phyloP scores from a whole-genome alignment of 1,140 invertebrate genomes.

The Thalassaphorura encarpata region DNA sequence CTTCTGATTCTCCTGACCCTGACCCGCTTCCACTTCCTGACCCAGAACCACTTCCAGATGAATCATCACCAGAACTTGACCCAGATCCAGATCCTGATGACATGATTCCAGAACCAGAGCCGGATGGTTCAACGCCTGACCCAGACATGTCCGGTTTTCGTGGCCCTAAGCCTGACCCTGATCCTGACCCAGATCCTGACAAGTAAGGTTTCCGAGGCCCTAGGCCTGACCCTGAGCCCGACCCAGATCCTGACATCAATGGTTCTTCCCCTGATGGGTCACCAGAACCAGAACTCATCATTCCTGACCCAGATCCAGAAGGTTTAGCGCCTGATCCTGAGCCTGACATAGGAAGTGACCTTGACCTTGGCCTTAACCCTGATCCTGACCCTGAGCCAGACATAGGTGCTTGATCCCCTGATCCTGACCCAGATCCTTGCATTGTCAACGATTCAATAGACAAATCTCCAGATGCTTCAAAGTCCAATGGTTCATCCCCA shows the following conservation, averaged over 20 bases:
- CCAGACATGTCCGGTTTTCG: background rate
- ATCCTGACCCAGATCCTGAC: constrained; percentile 10
- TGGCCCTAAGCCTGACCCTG: constrained; percentile 6
- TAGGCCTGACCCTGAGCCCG: constrained; percentile 7
- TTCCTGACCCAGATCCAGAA: constrained; percentile 10
- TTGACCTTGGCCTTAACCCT: background rate
- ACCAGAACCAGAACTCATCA: constrained; percentile 10
- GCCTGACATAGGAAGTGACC: too few species aligned
- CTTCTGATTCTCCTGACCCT: constrained; percentile 3
- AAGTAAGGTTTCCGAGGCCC: background rate
- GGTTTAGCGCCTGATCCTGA: constrained; percentile 25
- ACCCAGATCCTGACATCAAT: background rate
- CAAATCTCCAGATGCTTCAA: too few species aligned
- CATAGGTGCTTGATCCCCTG: too few species aligned
- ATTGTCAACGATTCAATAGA: too few species aligned
- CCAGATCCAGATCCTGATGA: background rate
- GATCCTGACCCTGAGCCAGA: constrained; percentile 14
- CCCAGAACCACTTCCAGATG: constrained; percentile 12
- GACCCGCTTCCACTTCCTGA: background rate
- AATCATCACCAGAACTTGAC: too few species aligned
- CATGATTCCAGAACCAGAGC: constrained; percentile 19
- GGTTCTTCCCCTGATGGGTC: constrained; percentile 7
- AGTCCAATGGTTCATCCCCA: constrained; percentile 16
- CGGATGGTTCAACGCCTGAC: background rate
- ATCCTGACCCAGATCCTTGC: too few species aligned